These are phyloP conservation scores for Ennomos erosarius DNA, from an alignment of 2,888 invertebrate species.

Conservation along the genomic window DNA sequence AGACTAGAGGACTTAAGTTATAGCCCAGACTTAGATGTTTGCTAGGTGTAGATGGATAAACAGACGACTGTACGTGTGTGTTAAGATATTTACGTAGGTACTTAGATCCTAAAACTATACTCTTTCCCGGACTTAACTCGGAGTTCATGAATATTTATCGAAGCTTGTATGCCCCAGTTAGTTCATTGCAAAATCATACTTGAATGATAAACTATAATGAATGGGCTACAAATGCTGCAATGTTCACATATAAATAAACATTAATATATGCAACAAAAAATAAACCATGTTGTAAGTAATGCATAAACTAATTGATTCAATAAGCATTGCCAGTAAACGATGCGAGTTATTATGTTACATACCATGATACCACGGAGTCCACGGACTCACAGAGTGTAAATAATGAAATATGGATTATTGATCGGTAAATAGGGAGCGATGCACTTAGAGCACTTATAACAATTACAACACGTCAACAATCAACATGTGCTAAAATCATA, in stretches of 20 bases:
- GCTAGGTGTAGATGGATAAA: no score
- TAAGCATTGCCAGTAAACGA: constrained; percentile 26
- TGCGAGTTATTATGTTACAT: constrained; percentile 16
- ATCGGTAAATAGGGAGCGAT: no score
- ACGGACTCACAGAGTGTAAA: constrained; percentile 17
- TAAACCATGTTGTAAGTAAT: constrained; percentile 31
- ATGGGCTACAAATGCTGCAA: constrained; percentile 26
- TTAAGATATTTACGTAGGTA: no score
- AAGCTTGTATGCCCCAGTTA: constrained; percentile 17
- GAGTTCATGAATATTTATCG: constrained; percentile 6
- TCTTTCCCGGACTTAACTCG: background rate
- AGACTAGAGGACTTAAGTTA: no score
- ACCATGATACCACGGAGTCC: no score
- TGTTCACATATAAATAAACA: constrained; percentile 34
- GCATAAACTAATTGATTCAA: constrained; percentile 37
- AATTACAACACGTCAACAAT: no score
- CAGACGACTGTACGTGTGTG: no score
- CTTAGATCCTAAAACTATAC: no score
- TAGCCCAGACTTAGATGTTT: no score
- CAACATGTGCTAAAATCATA: no score
- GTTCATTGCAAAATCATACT: constrained; percentile 18
- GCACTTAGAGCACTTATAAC: no score
- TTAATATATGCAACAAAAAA: constrained; percentile 37
- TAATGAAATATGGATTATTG: background rate
- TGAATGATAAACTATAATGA: constrained; percentile 28